Evolutionary conservation across 2,113 vertebrate genomes (phyloP).

Genomic region (Rhegmatorhina hoffmannsi): DNA sequence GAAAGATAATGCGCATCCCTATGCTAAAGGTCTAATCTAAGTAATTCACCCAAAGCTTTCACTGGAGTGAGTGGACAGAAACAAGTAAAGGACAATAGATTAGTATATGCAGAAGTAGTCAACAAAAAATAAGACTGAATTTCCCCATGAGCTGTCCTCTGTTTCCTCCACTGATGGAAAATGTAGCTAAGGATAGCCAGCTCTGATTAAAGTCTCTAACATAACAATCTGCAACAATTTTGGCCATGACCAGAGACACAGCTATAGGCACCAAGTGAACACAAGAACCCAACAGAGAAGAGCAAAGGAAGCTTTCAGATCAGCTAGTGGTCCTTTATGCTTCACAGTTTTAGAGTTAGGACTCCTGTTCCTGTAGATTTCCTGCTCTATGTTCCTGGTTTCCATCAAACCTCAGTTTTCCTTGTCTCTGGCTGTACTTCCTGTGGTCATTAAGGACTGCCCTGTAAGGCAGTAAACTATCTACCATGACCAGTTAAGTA

Average conservation of each 20-base stretch:
- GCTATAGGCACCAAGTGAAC: neutral
- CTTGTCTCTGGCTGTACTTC: slow-evolving; percentile 14
- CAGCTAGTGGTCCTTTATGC: neutral
- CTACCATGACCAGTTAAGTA: neutral
- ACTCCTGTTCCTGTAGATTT: neutral
- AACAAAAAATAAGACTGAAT: neutral
- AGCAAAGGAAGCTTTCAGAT: neutral
- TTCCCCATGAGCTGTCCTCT: neutral
- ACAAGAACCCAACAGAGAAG: neutral
- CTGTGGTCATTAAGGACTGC: neutral
- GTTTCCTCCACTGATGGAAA: neutral
- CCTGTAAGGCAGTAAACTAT: neutral
- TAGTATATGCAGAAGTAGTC: neutral
- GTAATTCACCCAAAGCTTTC: neutral
- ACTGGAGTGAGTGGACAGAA: neutral
- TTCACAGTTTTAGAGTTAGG: neutral
- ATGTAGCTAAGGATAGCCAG: neutral
- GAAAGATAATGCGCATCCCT: neutral
- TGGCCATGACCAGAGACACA: neutral
- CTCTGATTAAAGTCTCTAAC: neutral
- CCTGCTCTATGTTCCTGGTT: neutral
- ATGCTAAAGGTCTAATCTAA: neutral
- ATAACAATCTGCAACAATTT: neutral
- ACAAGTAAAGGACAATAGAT: neutral
- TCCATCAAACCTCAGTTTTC: neutral